Evolutionary conservation across 2,888 invertebrate species (phyloP).

Genomic region (Dryobotodes eremita): DNA sequence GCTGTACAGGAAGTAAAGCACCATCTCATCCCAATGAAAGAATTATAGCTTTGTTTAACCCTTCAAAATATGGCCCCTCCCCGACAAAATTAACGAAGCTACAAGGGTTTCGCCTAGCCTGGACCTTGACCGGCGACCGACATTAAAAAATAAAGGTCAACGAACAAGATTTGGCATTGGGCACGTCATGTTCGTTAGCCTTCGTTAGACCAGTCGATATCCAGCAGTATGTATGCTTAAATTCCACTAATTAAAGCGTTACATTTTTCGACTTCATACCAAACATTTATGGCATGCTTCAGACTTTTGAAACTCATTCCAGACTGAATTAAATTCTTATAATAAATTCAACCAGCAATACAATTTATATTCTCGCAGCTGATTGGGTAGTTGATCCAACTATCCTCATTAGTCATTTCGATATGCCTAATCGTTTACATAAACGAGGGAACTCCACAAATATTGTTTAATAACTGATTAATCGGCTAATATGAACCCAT

Average conservation of each 20-base stretch:
- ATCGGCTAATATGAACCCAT: constrained; percentile 18
- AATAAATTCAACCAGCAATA: neutral
- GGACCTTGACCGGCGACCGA: neutral
- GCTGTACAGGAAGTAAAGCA: too few relatives aligned
- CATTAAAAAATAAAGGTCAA: constrained; percentile 13
- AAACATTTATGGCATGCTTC: neutral
- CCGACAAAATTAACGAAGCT: neutral
- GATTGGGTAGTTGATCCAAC: neutral
- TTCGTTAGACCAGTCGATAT: neutral
- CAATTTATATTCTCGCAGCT: neutral
- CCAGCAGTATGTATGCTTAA: constrained; percentile 1
- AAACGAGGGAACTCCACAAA: constrained; percentile 8
- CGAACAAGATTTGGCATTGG: constrained; percentile 7
- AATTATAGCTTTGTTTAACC: neutral
- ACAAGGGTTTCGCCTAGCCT: neutral
- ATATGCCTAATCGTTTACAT: constrained; percentile 11
- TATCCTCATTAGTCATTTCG: constrained; percentile 27
- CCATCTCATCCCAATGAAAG: too few relatives aligned
- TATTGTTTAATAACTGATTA: constrained; percentile 10
- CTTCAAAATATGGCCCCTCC: neutral
- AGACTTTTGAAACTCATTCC: neutral
- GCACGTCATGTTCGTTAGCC: constrained; percentile 10
- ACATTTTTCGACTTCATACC: constrained; percentile 2
- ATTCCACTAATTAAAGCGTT: constrained; percentile 1
- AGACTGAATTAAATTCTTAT: neutral